Conservation (phyloP, 2,113 vertebrate genomes). For the human region GRCh38 chr7:96475501-96476000, state of each 20-base stretch:
- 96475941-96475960: not conserved
- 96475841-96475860: not conserved
- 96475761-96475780: not conserved
- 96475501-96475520: not conserved
- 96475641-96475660: not conserved
- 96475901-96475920: not conserved
- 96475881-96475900: not conserved
- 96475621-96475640: not conserved
- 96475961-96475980: not conserved
- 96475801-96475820: not conserved
- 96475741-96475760: not conserved
- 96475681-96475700: not conserved
- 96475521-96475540: not conserved
- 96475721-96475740: not conserved
- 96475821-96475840: conserved; percentile 29
- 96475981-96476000: not conserved
- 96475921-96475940: not conserved
- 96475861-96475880: not conserved
- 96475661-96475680: not conserved
- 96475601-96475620: not conserved
- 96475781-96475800: not conserved
- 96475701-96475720: not conserved
- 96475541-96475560: not conserved
- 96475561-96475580: not conserved
- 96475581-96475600: not conserved